A percentile compares a stretch with the other conserved stretches of the same genome.
phyloP scores from a whole-genome alignment of 2,888 invertebrate species.

The Caenorhabditis sp. region DNA sequence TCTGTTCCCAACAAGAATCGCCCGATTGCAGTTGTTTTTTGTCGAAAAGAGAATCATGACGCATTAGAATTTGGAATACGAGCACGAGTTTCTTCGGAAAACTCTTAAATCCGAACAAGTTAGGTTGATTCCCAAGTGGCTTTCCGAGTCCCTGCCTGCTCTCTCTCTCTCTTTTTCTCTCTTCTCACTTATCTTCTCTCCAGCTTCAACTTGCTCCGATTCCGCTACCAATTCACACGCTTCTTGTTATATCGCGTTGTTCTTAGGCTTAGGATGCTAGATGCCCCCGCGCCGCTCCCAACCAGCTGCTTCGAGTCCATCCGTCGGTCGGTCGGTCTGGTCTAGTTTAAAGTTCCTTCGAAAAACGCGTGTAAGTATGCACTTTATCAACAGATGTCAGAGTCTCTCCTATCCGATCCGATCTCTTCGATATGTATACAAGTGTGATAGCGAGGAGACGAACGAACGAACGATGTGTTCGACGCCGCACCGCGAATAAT shows the following conservation, averaged over 20 bases:
- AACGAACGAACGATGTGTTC: slow-evolving; percentile 29
- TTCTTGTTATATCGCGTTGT: slow-evolving; percentile 16
- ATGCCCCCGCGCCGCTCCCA: slow-evolving; percentile 3
- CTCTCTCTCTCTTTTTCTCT: not conserved
- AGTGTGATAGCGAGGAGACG: slow-evolving; percentile 3
- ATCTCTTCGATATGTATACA: slow-evolving; percentile 24
- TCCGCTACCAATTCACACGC: slow-evolving; percentile 25
- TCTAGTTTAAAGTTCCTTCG: slow-evolving; percentile 12
- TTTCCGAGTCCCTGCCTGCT: no score
- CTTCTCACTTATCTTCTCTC: not conserved
- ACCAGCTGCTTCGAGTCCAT: slow-evolving; percentile 9
- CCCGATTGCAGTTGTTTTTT: not conserved
- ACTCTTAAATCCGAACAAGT: no score
- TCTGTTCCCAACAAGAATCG: not conserved
- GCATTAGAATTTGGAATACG: not conserved
- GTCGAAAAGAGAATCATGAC: no score
- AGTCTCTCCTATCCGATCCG: slow-evolving; percentile 7
- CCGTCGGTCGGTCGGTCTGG: not conserved
- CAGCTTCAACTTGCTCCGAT: no score
- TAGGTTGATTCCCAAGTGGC: slow-evolving; percentile 14
- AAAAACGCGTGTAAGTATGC: slow-evolving; percentile 28
- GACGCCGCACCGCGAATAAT: slow-evolving; percentile 42
- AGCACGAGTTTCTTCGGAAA: not conserved
- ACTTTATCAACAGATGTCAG: slow-evolving; percentile 25
- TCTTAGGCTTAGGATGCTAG: not conserved